A percentile compares a stretch with the other conserved stretches of the same genome.
Evolutionary conservation across 2,888 invertebrate genomes (phyloP).

Genomic region (Zygaena filipendulae): DNA sequence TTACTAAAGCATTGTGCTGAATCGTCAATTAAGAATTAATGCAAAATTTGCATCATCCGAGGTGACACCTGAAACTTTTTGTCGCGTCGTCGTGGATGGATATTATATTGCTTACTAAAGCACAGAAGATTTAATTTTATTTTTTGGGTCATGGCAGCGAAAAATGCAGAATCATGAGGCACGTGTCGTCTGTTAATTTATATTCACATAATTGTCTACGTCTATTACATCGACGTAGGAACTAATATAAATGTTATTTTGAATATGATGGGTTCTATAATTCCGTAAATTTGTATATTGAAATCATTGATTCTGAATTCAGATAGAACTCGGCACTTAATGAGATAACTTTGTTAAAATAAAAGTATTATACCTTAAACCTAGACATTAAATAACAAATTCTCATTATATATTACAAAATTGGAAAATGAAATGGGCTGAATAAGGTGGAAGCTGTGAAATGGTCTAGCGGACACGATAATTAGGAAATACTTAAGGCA

Average conservation of each 20-base stretch:
- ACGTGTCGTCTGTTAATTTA: too few species aligned
- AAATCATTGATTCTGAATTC: too few species aligned
- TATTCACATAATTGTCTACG: conserved; percentile 11
- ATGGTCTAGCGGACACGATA: conserved; percentile 39
- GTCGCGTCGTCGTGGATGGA: conserved; percentile 16
- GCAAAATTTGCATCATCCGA: conserved; percentile 39
- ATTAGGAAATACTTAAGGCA: conserved; percentile 40
- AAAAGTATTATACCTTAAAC: too few species aligned
- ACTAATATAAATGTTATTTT: too few species aligned
- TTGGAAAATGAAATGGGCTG: too few species aligned
- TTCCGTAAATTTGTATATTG: too few species aligned
- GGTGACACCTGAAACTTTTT: conserved; percentile 26
- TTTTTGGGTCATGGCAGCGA: conserved; percentile 44
- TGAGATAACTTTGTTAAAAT: too few species aligned
- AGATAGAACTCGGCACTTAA: too few species aligned
- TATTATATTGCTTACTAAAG: conserved; percentile 30
- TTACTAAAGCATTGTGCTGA: conserved; percentile 34
- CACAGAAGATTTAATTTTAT: conserved; percentile 25
- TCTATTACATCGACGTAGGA: conserved; percentile 23
- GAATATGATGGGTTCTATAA: too few species aligned
- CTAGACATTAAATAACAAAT: too few species aligned
- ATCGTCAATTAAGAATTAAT: conserved; percentile 49
- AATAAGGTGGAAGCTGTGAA: conserved; percentile 36
- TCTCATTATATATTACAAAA: too few species aligned
- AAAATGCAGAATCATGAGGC: conserved; percentile 17